A percentile compares a stretch with the other conserved stretches of the same genome.
Evolutionary conservation across 1,140 invertebrate species (phyloP).

Genomic region (Procambarus virginalis): DNA sequence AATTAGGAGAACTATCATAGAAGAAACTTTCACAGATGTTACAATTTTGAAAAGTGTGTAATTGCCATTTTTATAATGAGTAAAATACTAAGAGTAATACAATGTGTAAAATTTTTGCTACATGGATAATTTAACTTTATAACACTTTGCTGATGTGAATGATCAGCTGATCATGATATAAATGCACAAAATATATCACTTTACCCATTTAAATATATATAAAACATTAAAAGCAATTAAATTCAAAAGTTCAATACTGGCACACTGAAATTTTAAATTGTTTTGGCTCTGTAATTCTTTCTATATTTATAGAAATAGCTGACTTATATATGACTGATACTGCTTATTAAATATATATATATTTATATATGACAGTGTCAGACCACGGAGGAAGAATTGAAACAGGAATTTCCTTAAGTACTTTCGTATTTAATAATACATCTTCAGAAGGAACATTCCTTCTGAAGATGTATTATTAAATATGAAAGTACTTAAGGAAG

Average conservation of each 20-base stretch:
- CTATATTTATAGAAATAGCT: not conserved
- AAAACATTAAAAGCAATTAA: conserved; percentile 16
- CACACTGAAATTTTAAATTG: not conserved
- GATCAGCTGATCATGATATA: not conserved
- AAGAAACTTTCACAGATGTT: not conserved
- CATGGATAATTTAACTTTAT: not conserved
- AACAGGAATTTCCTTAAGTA: no score
- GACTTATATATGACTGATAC: not conserved
- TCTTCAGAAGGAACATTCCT: no score
- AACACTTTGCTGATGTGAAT: not conserved
- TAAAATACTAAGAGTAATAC: not conserved
- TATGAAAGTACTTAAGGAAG: no score
- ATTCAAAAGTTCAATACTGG: not conserved
- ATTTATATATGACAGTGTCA: not conserved
- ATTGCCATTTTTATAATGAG: not conserved
- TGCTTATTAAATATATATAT: conserved; percentile 17
- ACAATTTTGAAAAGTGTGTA: not conserved
- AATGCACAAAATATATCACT: conserved; percentile 6
- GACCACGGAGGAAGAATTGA: no score
- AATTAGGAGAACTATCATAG: not conserved
- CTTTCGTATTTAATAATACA: no score
- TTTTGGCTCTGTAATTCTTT: not conserved
- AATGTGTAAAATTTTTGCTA: not conserved
- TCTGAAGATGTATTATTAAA: no score
- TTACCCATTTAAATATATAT: not conserved